phyloP scores from a whole-genome alignment of 1,140 invertebrate genomes.

The Trialeurodes vaporariorum region DNA sequence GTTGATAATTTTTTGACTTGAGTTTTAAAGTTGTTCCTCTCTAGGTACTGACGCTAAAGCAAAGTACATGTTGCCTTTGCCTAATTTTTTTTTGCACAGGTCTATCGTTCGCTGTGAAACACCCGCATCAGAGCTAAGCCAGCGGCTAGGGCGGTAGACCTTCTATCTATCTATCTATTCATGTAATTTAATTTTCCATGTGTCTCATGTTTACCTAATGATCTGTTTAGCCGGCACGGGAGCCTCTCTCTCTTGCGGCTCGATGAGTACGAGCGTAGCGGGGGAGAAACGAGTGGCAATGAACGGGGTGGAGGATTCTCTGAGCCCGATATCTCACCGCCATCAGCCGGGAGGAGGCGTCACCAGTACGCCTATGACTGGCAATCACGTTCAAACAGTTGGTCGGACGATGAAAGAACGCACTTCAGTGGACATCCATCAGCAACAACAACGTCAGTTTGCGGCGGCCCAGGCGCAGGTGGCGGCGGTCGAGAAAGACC shows the following conservation, averaged over 20 bases:
- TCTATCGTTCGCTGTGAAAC: too few relatives aligned
- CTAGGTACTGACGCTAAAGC: too few relatives aligned
- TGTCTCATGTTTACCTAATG: too few relatives aligned
- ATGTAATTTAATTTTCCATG: conserved; percentile 7
- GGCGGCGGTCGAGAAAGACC: conserved; percentile 13
- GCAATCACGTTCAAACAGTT: not conserved
- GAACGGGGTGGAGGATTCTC: conserved; percentile 27
- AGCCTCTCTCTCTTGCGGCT: conserved; percentile 46
- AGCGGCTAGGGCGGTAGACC: too few relatives aligned
- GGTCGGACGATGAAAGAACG: not conserved
- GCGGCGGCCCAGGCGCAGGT: conserved; percentile 7
- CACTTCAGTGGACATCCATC: conserved; percentile 3
- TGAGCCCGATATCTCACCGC: conserved; percentile 27
- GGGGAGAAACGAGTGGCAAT: conserved; percentile 13
- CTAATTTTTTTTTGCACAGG: too few relatives aligned
- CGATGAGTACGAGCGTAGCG: conserved; percentile 35
- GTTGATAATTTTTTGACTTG: too few relatives aligned
- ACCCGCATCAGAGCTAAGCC: too few relatives aligned
- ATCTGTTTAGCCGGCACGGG: conserved; percentile 7
- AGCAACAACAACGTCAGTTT: conserved; percentile 7
- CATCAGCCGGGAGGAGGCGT: conserved; percentile 12
- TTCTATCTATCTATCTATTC: too few relatives aligned
- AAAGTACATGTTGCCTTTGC: too few relatives aligned
- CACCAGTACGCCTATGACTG: conserved; percentile 10
- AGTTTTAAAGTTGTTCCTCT: too few relatives aligned